phyloP scores from a whole-genome alignment of 92 coral and sea anemone species.

The Siderastrea radians region DNA sequence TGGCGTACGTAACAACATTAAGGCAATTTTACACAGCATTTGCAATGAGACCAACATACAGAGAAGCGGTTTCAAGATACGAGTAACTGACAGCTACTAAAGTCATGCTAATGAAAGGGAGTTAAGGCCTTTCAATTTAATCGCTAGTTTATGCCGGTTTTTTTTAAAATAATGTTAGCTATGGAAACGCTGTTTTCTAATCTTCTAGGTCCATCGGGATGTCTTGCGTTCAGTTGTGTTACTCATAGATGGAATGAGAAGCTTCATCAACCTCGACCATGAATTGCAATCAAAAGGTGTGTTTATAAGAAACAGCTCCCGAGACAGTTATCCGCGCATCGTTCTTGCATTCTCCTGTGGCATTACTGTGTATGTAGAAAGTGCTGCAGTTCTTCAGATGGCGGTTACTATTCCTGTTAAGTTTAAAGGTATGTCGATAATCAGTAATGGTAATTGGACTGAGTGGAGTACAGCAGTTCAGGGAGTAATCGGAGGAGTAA shows the following conservation, averaged over 20 bases:
- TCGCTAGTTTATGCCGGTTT: no score
- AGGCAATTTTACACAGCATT: no score
- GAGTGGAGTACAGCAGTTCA: no score
- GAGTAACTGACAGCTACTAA: no score
- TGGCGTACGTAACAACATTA: no score
- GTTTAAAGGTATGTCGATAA: slow-evolving; percentile 14
- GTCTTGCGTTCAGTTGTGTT: neutral
- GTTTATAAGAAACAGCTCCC: neutral
- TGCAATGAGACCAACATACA: no score
- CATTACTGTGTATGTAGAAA: slow-evolving; percentile 30
- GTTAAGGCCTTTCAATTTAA: no score
- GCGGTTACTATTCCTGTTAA: slow-evolving; percentile 23
- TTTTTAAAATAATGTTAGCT: no score
- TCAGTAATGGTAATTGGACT: no score
- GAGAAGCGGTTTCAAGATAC: no score
- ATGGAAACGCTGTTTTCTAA: neutral
- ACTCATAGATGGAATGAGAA: slow-evolving; percentile 2
- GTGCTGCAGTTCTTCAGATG: slow-evolving; percentile 37
- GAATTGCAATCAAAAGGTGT: slow-evolving; percentile 7
- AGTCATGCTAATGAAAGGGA: no score
- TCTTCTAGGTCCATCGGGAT: slow-evolving; percentile 27
- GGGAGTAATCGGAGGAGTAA: no score
- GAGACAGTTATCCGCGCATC: slow-evolving; percentile 9
- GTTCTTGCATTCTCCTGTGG: slow-evolving; percentile 22
- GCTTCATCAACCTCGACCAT: neutral